These are phyloP conservation scores for Bufo bufo DNA, from an alignment of 2,113 vertebrate genomes.

Conservation along the genomic window DNA sequence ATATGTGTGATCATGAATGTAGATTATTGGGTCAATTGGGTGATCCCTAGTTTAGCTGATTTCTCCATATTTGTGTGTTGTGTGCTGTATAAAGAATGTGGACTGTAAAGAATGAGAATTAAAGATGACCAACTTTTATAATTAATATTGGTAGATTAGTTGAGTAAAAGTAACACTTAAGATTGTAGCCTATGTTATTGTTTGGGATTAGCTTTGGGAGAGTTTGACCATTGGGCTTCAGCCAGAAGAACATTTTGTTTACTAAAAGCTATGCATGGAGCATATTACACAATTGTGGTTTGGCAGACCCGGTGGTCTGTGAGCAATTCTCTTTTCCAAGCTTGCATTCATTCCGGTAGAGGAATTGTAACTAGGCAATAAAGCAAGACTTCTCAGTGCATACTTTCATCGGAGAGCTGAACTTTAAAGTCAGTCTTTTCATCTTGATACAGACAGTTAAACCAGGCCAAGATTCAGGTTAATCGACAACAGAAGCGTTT, in stretches of 20 bases:
- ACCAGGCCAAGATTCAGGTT: background rate
- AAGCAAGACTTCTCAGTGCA: background rate
- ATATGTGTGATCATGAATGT: too few relatives aligned
- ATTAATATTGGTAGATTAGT: background rate
- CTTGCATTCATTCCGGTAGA: background rate
- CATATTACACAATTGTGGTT: slow-evolving; percentile 49
- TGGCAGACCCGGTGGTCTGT: slow-evolving; percentile 46
- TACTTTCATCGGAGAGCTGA: background rate
- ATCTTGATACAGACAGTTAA: background rate
- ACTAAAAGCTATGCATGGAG: slow-evolving; percentile 45
- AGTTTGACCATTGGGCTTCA: slow-evolving; percentile 31
- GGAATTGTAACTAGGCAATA: background rate
- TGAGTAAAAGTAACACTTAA: background rate
- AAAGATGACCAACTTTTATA: too few relatives aligned
- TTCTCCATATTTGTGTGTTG: too few relatives aligned
- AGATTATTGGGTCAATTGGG: too few relatives aligned
- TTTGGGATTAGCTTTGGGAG: slow-evolving; percentile 26
- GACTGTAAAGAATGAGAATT: too few relatives aligned
- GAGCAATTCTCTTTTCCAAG: slow-evolving; percentile 29
- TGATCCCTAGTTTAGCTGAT: too few relatives aligned
- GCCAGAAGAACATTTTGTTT: slow-evolving; percentile 52
- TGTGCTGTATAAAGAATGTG: too few relatives aligned
- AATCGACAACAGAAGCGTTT: background rate
- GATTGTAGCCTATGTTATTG: background rate
- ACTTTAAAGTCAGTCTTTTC: background rate